These are phyloP conservation scores for Trichonephila inaurata DNA, from an alignment of 1,140 invertebrate genomes.

Conservation along the genomic window DNA sequence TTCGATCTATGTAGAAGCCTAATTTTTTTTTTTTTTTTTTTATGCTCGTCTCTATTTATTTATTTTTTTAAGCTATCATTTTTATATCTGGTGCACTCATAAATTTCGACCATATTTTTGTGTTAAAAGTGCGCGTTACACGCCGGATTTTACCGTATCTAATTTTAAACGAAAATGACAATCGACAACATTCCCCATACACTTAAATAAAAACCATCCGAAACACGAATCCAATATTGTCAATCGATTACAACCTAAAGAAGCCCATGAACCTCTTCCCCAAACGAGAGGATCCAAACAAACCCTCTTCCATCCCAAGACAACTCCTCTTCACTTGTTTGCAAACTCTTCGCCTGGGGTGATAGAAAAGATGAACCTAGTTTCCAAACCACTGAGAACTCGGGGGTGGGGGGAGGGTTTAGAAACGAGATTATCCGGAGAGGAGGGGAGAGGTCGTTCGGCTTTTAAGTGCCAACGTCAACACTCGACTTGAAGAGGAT, in stretches of 20 bases:
- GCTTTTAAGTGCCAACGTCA: conserved; percentile 62
- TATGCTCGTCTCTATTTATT: too few species aligned
- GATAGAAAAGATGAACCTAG: conserved; percentile 39
- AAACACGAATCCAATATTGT: neutral
- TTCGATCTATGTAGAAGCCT: too few species aligned
- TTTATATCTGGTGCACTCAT: too few species aligned
- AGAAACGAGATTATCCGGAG: conserved; percentile 31
- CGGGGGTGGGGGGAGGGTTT: neutral
- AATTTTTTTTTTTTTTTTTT: too few species aligned
- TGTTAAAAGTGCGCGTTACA: too few species aligned
- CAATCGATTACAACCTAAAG: conserved; percentile 5
- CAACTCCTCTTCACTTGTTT: neutral
- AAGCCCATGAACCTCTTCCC: neutral
- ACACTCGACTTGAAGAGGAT: conserved; percentile 68
- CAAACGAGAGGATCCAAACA: neutral
- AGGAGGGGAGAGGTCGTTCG: neutral
- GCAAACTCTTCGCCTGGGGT: neutral
- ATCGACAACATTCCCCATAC: neutral
- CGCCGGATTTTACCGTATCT: too few species aligned
- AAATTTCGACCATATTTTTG: too few species aligned
- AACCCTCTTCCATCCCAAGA: neutral
- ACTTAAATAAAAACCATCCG: too few species aligned
- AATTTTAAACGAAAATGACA: too few species aligned
- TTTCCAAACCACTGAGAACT: neutral
- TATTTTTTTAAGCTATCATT: too few species aligned